A percentile compares a stretch with the other conserved stretches of the same genome.
Conservation (phyloP, 1,140 invertebrate species). For the Lasioglossum albipes region DNA sequence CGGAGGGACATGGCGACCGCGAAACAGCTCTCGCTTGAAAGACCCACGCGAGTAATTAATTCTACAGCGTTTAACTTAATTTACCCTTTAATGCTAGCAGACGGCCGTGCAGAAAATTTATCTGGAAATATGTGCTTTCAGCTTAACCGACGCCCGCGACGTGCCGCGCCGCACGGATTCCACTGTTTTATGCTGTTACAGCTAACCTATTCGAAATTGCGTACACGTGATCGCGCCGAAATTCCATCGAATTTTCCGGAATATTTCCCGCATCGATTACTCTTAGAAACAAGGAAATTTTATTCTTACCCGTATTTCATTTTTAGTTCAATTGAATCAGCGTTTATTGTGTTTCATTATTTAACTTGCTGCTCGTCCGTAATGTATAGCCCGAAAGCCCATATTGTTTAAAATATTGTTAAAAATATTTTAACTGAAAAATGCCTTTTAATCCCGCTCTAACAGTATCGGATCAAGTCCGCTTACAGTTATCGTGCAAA, state of each 20-base stretch:
- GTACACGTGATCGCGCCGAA: neutral
- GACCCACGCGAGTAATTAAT: constrained; percentile 51
- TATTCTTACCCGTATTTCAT: too few relatives aligned
- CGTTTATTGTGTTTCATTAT: too few relatives aligned
- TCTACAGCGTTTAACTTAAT: constrained; percentile 61
- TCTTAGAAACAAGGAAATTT: neutral
- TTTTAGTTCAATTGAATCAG: too few relatives aligned
- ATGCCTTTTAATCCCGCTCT: too few relatives aligned
- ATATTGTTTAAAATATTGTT: too few relatives aligned
- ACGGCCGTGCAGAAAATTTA: constrained; percentile 49
- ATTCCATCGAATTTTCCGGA: constrained; percentile 1
- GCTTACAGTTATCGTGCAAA: too few relatives aligned
- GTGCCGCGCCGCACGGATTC: constrained; percentile 37
- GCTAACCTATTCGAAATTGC: neutral
- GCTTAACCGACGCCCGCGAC: constrained; percentile 45
- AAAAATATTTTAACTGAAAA: too few relatives aligned
- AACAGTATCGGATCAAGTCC: too few relatives aligned
- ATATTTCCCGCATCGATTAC: neutral
- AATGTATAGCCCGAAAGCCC: too few relatives aligned
- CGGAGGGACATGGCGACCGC: neutral
- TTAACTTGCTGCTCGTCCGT: too few relatives aligned
- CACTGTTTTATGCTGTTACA: constrained; percentile 18
- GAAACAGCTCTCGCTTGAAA: neutral
- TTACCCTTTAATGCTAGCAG: constrained; percentile 53
- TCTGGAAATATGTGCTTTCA: constrained; percentile 42